Base-by-base conservation (phyloP, 2,113 vertebrate genomes). In the Campylorhamphus procurvoides region DNA sequence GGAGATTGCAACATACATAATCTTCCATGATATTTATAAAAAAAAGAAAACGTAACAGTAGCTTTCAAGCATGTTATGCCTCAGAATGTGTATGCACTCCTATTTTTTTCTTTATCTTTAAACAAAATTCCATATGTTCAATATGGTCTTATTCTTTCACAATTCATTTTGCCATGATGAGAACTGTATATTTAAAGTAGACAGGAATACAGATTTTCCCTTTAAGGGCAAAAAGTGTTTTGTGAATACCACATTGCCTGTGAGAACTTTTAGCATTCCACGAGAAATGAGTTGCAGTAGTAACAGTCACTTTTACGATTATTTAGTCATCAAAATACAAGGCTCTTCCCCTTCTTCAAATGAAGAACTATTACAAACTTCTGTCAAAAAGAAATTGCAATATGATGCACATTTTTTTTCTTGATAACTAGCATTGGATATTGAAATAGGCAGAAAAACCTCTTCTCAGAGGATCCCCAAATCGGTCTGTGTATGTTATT, bases 201-300 rank as follows among this genome's bases (percentile, higher is more conserved):
- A 27, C 1, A 3, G 35, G 18, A 67, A 47, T 22, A 67, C 0
- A 8, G 1, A n/a, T 79, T 84, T 84, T 84, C 31, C 6, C 16
- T 75, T 14, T 47, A 52, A 33, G 12, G 10, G 4, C 3, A 29
- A 75, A 76, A 59, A 28, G 5, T 49, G 7, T 22, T 72, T 84
- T 44, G 27, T 46, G 33, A 76, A 80, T 47, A 53, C 13, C 9
- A 42, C 0, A 0, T 49, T 80, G 12, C 10, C 13, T 59, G 7
- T 53, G n/a, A 92, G 53, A 80, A 49, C 24, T 63, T 79, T 9
- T 28, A 47, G 2, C 5, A 3, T 71, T 89, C 27, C 13, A 14
- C 7, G 24, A 76, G 28, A 84, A 81, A 73, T 29, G 7, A 85
- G 5, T 29, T 69, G 8, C 18, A 31, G 7, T 49, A 58, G 15